Percentiles rank a stretch among this genome's conserved stretches.
phyloP scores from a whole-genome alignment of 2,113 vertebrate species.

The Paradisaea rubra region DNA sequence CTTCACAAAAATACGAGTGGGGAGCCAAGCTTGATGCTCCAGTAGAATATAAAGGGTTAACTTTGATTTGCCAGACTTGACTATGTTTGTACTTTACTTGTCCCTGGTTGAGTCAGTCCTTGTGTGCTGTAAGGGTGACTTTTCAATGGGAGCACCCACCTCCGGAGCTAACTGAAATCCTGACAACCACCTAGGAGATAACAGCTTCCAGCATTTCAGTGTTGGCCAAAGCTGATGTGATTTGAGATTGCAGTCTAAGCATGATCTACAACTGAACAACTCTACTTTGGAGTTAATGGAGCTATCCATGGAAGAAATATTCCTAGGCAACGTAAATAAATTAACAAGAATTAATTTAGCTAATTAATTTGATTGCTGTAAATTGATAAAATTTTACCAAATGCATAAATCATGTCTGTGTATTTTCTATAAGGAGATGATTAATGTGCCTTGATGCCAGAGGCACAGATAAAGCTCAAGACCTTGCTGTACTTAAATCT shows the following conservation, averaged over 20 bases:
- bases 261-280: neutral
- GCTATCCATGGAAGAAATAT: neutral
- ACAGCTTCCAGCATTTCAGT: neutral
- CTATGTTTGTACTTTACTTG: neutral
- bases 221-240: neutral
- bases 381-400: constrained; percentile 32
- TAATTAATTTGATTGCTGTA: constrained; percentile 60
- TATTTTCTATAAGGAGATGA: constrained; percentile 12
- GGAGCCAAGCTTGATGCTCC: neutral
- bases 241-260: neutral
- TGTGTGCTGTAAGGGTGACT: neutral
- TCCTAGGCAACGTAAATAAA: constrained; percentile 37
- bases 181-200: neutral
- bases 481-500: neutral
- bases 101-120: neutral
- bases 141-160: neutral
- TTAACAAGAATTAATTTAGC: constrained; percentile 24
- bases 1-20: neutral
- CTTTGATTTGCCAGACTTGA: neutral
- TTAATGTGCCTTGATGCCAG: neutral
- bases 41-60: neutral
- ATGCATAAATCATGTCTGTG: constrained; percentile 4
- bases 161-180: neutral
- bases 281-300: neutral
- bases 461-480: neutral